A percentile compares a stretch with the other conserved stretches of the same genome.
Evolutionary conservation across 2,113 vertebrate species (phyloP).

Genomic region (Rynchops niger): DNA sequence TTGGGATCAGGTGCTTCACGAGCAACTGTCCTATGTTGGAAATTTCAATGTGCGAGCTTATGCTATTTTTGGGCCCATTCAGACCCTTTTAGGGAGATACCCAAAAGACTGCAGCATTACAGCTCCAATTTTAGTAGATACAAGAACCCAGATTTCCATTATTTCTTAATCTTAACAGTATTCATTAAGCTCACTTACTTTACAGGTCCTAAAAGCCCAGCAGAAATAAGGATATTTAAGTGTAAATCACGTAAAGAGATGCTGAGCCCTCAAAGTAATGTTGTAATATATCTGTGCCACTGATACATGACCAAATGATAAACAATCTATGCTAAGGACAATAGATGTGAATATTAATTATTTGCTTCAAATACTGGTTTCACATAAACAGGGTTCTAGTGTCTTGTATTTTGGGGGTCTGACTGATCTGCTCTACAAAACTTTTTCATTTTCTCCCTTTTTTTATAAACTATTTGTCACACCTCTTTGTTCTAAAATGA

Average conservation of each 20-base stretch:
- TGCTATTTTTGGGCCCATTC: neutral
- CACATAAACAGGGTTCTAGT: conserved; percentile 40
- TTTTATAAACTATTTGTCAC: neutral
- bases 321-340: neutral
- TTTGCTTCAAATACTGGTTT: neutral
- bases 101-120: neutral
- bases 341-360: conserved; percentile 29
- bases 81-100: neutral
- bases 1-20: neutral
- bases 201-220: neutral
- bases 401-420: conserved; percentile 3
- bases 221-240: neutral
- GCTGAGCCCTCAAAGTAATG: neutral
- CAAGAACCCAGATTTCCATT: neutral
- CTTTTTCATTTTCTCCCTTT: neutral
- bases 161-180: neutral
- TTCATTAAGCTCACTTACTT: neutral
- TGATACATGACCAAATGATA: conserved; percentile 20
- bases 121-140: neutral
- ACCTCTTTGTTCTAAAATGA: conserved; percentile 7
- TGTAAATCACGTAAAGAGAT: neutral
- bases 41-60: neutral
- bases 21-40: neutral
- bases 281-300: neutral
- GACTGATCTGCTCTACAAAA: neutral